phyloP scores from a whole-genome alignment of 2,888 invertebrate genomes.

The Drosophila prostipennis region DNA sequence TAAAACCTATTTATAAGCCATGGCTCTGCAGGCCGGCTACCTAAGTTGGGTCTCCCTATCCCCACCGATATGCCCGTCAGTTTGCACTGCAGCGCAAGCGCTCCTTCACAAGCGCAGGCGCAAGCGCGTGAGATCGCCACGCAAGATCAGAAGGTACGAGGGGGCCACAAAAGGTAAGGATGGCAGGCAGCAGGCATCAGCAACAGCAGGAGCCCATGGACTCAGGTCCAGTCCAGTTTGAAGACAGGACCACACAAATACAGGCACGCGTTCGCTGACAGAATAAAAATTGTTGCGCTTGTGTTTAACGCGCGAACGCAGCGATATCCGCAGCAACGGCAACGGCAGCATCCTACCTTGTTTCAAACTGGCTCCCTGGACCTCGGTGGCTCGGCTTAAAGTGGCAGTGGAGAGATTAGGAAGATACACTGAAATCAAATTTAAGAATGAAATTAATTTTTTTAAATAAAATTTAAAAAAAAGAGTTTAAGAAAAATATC shows the following conservation, averaged over 20 bases:
- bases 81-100: constrained; percentile 46
- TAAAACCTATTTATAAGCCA: constrained; percentile 72
- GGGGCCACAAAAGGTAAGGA: neutral
- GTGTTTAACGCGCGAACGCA: constrained; percentile 84
- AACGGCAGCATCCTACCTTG: constrained; percentile 62
- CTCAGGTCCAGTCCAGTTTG: constrained; percentile 70
- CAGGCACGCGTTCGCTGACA: constrained; percentile 85
- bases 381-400: constrained; percentile 61
- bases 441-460: neutral
- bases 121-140: constrained; percentile 81
- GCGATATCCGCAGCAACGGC: constrained; percentile 76
- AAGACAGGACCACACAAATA: constrained; percentile 84
- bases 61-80: constrained; percentile 60
- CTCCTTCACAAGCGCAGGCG: constrained; percentile 63
- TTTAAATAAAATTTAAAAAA: neutral
- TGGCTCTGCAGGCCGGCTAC: constrained; percentile 10
- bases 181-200: constrained; percentile 2
- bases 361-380: constrained; percentile 76
- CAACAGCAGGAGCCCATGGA: constrained; percentile 34
- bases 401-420: constrained; percentile 55
- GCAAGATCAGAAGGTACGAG: constrained; percentile 65
- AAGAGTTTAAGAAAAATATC: neutral
- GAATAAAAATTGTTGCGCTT: constrained; percentile 84
- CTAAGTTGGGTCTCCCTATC: constrained; percentile 15
- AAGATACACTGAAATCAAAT: neutral